These are phyloP conservation scores for Chondrilla cf. caribensis DNA, from an alignment of 37 sponge, comb jelly and placozoan species.

Conservation along the genomic window DNA sequence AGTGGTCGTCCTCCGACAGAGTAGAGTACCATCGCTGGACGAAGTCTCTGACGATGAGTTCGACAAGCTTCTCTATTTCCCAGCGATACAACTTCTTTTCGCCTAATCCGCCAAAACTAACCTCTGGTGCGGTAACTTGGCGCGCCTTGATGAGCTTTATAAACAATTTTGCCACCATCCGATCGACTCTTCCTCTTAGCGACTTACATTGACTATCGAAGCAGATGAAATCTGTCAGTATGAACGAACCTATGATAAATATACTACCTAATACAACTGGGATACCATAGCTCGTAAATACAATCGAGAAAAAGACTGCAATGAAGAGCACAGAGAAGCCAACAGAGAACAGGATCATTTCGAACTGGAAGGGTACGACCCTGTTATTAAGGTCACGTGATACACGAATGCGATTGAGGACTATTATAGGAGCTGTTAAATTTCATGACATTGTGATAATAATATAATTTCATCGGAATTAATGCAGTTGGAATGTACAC, in stretches of 20 bases:
- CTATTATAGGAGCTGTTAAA: not conserved
- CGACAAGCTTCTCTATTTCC: conserved; percentile 68
- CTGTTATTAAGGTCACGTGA: conserved; percentile 1
- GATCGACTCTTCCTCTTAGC: not conserved
- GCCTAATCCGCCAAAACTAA: not conserved
- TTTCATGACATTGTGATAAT: too few species aligned
- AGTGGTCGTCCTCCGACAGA: conserved; percentile 43
- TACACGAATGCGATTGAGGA: not conserved
- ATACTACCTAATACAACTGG: not conserved
- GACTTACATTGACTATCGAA: not conserved
- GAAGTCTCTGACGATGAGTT: conserved; percentile 61
- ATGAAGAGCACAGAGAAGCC: not conserved
- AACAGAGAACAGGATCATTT: not conserved
- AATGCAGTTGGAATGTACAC: too few species aligned
- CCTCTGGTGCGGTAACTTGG: not conserved
- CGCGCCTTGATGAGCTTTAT: not conserved
- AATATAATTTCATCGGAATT: too few species aligned
- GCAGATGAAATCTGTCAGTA: not conserved
- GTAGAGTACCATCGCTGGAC: conserved; percentile 43
- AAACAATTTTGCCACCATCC: not conserved
- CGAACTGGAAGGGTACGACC: not conserved
- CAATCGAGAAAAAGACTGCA: not conserved
- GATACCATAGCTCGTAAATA: not conserved
- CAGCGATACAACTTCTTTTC: conserved; percentile 29
- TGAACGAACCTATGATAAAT: not conserved